Conservation (phyloP, 2,113 vertebrate species). For the Tyto alba region DNA sequence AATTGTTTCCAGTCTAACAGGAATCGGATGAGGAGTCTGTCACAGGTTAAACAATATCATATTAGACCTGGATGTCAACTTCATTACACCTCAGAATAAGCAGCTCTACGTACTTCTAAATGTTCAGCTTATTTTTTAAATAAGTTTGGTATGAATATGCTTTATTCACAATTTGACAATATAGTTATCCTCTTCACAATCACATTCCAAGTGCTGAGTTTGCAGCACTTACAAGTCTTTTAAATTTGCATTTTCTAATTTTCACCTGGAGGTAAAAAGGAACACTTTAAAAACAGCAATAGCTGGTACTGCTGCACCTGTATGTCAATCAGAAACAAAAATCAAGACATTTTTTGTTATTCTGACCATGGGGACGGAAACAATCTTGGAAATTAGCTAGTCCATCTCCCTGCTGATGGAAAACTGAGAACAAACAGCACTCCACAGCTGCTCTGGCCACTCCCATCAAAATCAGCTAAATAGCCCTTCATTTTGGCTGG, state of each 20-base stretch:
- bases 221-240: not conserved
- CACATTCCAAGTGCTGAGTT: not conserved
- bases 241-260: conserved; percentile 19
- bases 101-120: not conserved
- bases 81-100: not conserved
- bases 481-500: not conserved
- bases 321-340: not conserved
- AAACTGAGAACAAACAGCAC: not conserved
- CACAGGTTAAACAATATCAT: not conserved
- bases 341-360: not conserved
- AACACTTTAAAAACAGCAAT: not conserved
- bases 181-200: conserved; percentile 20
- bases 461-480: not conserved
- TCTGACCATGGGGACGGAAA: conserved; percentile 4
- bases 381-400: not conserved
- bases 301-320: not conserved
- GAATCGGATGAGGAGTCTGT: not conserved
- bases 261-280: conserved; percentile 44
- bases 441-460: not conserved
- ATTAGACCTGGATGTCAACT: not conserved
- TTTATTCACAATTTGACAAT: conserved; percentile 35
- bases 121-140: not conserved
- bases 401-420: not conserved
- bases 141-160: not conserved
- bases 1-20: not conserved